Evolutionary conservation across 2,113 vertebrate species (phyloP).

Genomic region (Epinephelus lanceolatus): DNA sequence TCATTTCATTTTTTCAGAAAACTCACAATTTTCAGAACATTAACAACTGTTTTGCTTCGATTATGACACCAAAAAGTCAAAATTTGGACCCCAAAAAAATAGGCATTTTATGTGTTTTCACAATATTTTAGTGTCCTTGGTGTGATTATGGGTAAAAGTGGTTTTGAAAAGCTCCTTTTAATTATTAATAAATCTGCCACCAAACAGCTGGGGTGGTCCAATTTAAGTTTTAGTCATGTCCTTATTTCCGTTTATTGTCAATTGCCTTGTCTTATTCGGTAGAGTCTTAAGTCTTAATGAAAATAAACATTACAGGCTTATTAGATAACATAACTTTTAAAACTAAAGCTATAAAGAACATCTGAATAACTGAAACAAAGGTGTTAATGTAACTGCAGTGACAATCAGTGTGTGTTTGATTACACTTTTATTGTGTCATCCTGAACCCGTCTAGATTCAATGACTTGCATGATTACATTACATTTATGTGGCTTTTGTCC

Average conservation of each 20-base stretch:
- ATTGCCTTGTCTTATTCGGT: no score
- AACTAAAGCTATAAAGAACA: neutral
- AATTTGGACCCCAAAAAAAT: neutral
- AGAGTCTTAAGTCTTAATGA: no score
- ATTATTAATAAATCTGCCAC: no score
- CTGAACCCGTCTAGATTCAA: neutral
- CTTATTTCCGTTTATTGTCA: no score
- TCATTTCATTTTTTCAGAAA: neutral
- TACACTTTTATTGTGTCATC: no score
- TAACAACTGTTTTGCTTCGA: neutral
- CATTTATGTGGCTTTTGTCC: neutral
- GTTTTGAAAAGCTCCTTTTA: neutral
- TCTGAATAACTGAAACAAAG: neutral
- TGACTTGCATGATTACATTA: conserved; percentile 2
- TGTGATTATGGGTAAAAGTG: neutral
- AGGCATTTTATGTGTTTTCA: neutral
- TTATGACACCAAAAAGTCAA: neutral
- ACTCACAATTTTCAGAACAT: neutral
- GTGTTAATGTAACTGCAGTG: neutral
- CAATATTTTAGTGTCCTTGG: neutral
- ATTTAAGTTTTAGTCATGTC: no score
- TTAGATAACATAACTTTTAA: neutral
- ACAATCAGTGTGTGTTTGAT: neutral
- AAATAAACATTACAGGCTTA: no score
- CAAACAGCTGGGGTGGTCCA: no score